Evolutionary conservation across 2,797 vertebrate species (phyloP).

Genomic region (Anas georgica): DNA sequence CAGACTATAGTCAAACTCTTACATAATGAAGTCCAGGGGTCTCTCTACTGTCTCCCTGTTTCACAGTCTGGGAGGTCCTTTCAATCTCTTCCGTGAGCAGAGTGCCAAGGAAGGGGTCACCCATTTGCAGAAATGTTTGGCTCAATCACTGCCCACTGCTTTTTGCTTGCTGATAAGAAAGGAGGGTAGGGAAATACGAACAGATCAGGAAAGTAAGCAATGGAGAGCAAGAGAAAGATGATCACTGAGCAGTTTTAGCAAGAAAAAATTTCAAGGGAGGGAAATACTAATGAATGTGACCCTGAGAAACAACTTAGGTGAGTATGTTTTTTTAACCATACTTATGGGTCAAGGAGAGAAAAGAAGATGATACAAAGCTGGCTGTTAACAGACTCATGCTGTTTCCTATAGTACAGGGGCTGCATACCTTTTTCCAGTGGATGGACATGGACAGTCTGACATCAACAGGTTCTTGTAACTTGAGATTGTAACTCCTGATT

Average conservation of each 20-base stretch:
- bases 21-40: conserved; percentile 1
- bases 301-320: neutral
- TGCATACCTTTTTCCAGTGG: neutral
- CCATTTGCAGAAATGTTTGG: neutral
- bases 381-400: neutral
- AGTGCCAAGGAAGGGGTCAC: conserved; percentile 25
- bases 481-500: neutral
- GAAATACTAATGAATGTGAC: neutral
- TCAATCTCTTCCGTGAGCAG: conserved; percentile 4
- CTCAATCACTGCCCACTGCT: neutral
- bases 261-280: neutral
- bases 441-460: neutral
- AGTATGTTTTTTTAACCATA: neutral
- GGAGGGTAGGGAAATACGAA: neutral
- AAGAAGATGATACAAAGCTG: neutral
- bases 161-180: neutral
- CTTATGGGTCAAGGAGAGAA: neutral
- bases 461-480: neutral
- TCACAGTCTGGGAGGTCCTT: conserved; percentile 50
- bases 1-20: neutral
- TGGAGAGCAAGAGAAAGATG: neutral
- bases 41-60: conserved; percentile 35
- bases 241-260: neutral
- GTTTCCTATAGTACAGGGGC: neutral
- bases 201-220: neutral